Evolutionary conservation across 2,797 vertebrate species (phyloP).

Genomic region (Acrocephalus scirpaceus): DNA sequence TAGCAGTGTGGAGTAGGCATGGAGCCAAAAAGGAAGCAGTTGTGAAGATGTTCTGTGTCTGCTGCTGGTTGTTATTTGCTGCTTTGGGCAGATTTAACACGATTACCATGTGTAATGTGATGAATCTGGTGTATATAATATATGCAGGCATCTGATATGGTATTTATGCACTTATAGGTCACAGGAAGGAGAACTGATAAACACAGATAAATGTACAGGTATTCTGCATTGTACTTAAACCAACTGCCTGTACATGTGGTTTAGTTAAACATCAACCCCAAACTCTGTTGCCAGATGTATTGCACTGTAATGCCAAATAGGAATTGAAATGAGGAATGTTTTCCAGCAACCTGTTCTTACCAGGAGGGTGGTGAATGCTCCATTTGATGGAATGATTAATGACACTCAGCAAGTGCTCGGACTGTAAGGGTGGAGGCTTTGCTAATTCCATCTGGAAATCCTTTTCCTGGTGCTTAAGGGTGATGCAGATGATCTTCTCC

Average conservation of each 20-base stretch:
- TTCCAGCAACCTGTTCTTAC: not conserved
- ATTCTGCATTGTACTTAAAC: not conserved
- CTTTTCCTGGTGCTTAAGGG: not conserved
- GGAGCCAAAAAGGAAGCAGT: not conserved
- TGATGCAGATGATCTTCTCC: not conserved
- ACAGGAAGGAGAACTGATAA: slow-evolving; percentile 18
- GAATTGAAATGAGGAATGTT: not conserved
- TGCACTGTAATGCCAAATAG: not conserved
- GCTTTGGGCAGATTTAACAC: slow-evolving; percentile 2
- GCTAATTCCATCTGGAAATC: slow-evolving; percentile 17
- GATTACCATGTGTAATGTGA: not conserved
- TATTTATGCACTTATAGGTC: slow-evolving; percentile 4
- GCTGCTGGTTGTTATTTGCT: not conserved
- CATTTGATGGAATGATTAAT: not conserved
- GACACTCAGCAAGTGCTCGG: not conserved
- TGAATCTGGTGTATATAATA: not conserved
- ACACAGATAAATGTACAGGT: not conserved
- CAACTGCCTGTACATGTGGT: not conserved
- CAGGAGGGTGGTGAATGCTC: not conserved
- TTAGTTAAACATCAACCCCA: not conserved
- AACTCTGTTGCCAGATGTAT: not conserved
- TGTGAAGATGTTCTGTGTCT: not conserved
- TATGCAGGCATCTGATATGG: not conserved
- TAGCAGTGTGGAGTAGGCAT: not conserved
- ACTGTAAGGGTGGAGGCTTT: not conserved